phyloP scores from a whole-genome alignment of 1,140 invertebrate genomes.

The Aphelinus certus region DNA sequence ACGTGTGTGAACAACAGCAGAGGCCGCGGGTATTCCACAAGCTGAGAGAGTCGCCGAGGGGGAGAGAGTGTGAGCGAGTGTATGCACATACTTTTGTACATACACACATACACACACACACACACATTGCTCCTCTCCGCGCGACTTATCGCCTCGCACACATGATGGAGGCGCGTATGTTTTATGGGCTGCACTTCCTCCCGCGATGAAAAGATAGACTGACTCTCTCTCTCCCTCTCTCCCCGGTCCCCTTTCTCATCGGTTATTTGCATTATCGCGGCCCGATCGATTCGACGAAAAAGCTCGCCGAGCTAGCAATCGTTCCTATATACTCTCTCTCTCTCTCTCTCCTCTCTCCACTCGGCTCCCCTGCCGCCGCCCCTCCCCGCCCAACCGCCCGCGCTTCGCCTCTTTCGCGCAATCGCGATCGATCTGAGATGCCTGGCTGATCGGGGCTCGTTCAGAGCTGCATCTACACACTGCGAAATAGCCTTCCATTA shows the following conservation, averaged over 20 bases:
- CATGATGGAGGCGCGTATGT: conserved; percentile 48
- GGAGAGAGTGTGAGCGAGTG: conserved; percentile 10
- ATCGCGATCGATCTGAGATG: conserved; percentile 33
- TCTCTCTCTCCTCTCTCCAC: conserved; percentile 6
- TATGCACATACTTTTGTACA: conserved; percentile 3
- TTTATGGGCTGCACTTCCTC: conserved; percentile 50
- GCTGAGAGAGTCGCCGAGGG: conserved; percentile 8
- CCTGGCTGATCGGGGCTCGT: conserved; percentile 6
- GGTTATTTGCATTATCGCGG: conserved; percentile 48
- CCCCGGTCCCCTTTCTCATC: conserved; percentile 38
- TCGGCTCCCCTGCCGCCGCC: background rate
- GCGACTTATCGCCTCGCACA: conserved; percentile 29
- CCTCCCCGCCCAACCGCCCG: background rate
- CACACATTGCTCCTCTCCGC: conserved; percentile 23
- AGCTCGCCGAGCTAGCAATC: conserved; percentile 16
- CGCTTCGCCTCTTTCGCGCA: background rate
- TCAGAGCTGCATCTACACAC: conserved; percentile 5
- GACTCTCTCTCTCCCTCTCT: conserved; percentile 14
- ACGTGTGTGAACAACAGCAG: background rate
- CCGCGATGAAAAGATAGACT: conserved; percentile 46
- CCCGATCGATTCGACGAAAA: conserved; percentile 47
- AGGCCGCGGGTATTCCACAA: conserved; percentile 6
- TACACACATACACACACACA: too few species aligned
- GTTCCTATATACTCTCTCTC: conserved; percentile 13
- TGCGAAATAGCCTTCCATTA: conserved; percentile 22